Percentiles rank a stretch among this genome's conserved stretches.
phyloP scores from a whole-genome alignment of 2,888 invertebrate species.

The Eupithecia dodoneata region DNA sequence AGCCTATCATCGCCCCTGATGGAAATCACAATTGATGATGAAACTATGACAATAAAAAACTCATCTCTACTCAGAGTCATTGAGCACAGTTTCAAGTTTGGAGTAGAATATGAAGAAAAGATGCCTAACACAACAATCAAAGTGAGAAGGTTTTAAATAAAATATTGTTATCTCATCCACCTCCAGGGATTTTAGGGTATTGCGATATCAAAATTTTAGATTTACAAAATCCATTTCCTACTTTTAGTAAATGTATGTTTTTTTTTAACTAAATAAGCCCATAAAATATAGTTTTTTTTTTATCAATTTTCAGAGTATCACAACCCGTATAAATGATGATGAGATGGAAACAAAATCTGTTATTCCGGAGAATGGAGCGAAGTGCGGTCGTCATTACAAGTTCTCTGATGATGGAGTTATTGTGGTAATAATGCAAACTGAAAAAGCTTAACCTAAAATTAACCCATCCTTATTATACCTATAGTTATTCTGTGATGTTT shows the following conservation, averaged over 20 bases:
- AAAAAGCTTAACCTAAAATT: neutral
- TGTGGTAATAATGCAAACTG: conserved; percentile 52
- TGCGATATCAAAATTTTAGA: too few species aligned
- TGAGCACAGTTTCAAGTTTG: conserved; percentile 82
- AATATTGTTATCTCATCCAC: neutral
- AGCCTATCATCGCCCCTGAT: conserved; percentile 83
- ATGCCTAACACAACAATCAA: conserved; percentile 83
- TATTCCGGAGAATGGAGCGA: conserved; percentile 65
- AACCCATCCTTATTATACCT: too few species aligned
- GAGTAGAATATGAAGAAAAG: conserved; percentile 86
- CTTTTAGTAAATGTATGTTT: too few species aligned
- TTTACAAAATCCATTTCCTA: too few species aligned
- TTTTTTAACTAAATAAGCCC: neutral
- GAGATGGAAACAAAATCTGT: conserved; percentile 73
- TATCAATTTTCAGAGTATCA: conserved; percentile 74
- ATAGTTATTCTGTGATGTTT: neutral
- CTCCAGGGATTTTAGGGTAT: neutral
- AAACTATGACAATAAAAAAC: conserved; percentile 84
- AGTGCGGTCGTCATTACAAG: conserved; percentile 70
- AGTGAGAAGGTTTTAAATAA: conserved; percentile 55
- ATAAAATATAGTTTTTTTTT: neutral
- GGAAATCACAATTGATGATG: conserved; percentile 82
- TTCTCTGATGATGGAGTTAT: conserved; percentile 75
- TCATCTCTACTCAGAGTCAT: conserved; percentile 83
- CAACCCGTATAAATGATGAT: conserved; percentile 80